phyloP scores from a whole-genome alignment of 2,888 invertebrate genomes.

The Trichacis sp. region DNA sequence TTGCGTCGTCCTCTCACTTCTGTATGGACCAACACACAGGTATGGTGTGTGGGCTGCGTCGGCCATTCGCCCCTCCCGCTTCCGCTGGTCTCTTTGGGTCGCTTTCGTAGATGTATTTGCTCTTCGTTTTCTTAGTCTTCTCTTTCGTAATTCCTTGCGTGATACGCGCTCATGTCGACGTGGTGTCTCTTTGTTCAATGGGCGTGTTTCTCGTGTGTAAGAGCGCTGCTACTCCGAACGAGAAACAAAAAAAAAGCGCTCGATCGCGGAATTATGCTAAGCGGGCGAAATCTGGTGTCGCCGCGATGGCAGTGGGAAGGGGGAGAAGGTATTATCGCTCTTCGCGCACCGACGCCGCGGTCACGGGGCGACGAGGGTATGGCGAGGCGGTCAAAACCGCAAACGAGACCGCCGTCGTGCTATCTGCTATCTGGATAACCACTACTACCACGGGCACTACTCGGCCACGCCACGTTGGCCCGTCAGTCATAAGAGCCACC shows the following conservation, averaged over 20 bases:
- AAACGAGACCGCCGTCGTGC: constrained; percentile 69
- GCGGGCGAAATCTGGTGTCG: constrained; percentile 2
- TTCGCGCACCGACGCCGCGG: constrained; percentile 60
- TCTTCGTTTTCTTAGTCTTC: constrained; percentile 23
- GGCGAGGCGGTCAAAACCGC: constrained; percentile 67
- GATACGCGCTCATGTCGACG: constrained; percentile 28
- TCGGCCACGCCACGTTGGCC: constrained; percentile 45
- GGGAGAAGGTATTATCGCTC: constrained; percentile 65
- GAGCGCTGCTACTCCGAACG: no score
- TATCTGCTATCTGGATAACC: constrained; percentile 70
- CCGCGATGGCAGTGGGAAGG: constrained; percentile 5
- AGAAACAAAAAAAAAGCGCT: constrained; percentile 14
- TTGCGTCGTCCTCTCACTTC: no score
- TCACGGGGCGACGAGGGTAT: constrained; percentile 63
- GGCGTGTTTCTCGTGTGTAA: constrained; percentile 40
- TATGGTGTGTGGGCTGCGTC: constrained; percentile 45
- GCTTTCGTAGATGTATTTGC: constrained; percentile 29
- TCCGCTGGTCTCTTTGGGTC: constrained; percentile 25
- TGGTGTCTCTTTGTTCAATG: constrained; percentile 43
- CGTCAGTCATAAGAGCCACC: constrained; percentile 19
- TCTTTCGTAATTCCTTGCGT: constrained; percentile 40
- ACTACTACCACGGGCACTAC: constrained; percentile 54
- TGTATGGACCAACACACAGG: no score
- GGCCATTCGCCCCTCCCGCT: neutral
- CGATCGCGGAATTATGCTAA: no score